Evolutionary conservation across 2,797 vertebrate species (phyloP).

Genomic region (Hydrolagus colliei): DNA sequence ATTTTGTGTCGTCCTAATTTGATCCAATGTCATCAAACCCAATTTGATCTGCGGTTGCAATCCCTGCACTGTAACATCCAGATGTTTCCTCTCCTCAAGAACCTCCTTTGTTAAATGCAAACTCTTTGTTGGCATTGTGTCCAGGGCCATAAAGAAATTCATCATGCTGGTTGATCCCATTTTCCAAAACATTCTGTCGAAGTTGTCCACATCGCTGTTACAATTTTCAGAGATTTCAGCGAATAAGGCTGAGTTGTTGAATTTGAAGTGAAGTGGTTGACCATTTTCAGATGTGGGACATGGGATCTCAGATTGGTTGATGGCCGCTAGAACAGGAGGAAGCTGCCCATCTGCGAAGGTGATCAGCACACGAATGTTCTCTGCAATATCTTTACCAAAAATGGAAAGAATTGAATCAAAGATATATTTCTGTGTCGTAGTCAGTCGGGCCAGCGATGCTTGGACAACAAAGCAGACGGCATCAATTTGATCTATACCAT

Average conservation of each 20-base stretch:
- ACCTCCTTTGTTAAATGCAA: background rate
- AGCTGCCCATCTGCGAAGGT: background rate
- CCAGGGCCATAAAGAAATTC: background rate
- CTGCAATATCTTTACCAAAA: background rate
- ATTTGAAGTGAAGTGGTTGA: background rate
- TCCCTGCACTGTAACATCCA: background rate
- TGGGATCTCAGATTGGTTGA: background rate
- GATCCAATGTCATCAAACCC: background rate
- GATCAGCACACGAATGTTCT: background rate
- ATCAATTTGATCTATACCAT: background rate
- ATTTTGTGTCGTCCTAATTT: background rate
- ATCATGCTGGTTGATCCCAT: slow-evolving; percentile 16
- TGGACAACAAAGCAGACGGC: background rate
- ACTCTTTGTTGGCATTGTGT: background rate
- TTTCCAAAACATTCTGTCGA: slow-evolving; percentile 7
- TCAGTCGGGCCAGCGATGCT: background rate
- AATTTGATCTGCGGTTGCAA: background rate
- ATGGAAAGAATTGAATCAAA: slow-evolving; percentile 27
- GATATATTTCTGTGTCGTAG: background rate
- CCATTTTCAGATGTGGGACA: slow-evolving; percentile 12
- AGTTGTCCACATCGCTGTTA: background rate
- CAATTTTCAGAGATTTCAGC: no score
- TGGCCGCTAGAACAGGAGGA: slow-evolving; percentile 7
- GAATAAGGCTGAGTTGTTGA: background rate
- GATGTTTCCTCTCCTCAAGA: background rate